Evolutionary conservation across 2,888 invertebrate genomes (phyloP).

Genomic region (Synergus gifuensis): DNA sequence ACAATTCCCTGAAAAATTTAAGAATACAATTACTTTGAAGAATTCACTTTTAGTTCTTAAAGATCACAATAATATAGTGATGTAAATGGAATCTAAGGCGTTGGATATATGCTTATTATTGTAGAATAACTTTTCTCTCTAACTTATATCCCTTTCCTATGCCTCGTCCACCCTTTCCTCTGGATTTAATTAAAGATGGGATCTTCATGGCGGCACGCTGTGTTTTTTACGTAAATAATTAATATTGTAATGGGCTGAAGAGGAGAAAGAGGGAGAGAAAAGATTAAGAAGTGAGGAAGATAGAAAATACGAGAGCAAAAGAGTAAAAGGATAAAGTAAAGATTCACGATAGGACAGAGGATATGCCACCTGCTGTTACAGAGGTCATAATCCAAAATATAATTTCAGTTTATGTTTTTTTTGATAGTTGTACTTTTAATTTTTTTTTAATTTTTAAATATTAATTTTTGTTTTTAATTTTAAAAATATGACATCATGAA

Average conservation of each 20-base stretch:
- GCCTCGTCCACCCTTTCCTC: constrained; percentile 55
- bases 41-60: too few species aligned
- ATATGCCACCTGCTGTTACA: background rate
- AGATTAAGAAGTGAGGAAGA: constrained; percentile 44
- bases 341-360: background rate
- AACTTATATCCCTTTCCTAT: constrained; percentile 19
- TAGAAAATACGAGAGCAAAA: constrained; percentile 45
- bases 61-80: background rate
- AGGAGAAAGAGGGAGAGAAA: constrained; percentile 47
- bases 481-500: too few species aligned
- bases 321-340: constrained; percentile 33
- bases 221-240: constrained; percentile 71
- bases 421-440: too few species aligned
- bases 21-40: too few species aligned
- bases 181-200: constrained; percentile 73
- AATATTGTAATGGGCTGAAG: constrained; percentile 68
- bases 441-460: too few species aligned
- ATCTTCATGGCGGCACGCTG: constrained; percentile 68
- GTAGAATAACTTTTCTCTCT: background rate
- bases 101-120: constrained; percentile 10
- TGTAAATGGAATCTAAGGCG: background rate
- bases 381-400: background rate
- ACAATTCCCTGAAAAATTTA: too few species aligned
- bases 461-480: too few species aligned
- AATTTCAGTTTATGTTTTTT: background rate